Conservation (phyloP, 2,797 vertebrate genomes). For the Aplochiton taeniatus region DNA sequence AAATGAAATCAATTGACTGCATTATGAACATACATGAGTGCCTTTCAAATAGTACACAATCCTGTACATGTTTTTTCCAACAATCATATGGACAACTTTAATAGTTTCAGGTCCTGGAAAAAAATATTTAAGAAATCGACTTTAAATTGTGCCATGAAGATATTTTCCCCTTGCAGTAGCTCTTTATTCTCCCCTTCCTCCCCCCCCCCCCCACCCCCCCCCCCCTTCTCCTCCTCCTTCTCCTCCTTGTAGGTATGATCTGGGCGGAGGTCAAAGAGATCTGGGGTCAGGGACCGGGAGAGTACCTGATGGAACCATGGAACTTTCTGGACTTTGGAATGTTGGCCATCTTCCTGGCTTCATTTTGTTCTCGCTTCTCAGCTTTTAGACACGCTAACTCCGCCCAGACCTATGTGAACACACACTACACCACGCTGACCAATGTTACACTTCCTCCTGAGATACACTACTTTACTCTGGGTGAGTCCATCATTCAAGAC, state of each 20-base stretch:
- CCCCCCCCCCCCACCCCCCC: background rate
- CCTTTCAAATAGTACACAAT: no score
- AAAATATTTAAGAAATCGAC: no score
- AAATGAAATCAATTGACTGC: no score
- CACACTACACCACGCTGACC: constrained; percentile 80
- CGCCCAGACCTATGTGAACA: constrained; percentile 88
- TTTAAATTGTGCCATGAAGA: no score
- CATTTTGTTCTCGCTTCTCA: constrained; percentile 94
- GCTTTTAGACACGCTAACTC: constrained; percentile 87
- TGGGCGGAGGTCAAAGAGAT: constrained; percentile 99
- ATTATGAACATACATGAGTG: no score
- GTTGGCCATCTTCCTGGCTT: constrained; percentile 95
- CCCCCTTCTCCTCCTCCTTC: background rate
- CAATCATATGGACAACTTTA: no score
- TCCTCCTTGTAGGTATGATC: constrained; percentile 87
- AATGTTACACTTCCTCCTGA: constrained; percentile 84
- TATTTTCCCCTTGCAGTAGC: background rate
- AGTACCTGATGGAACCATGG: constrained; percentile 95
- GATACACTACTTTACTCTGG: constrained; percentile 89
- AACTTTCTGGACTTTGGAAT: constrained; percentile 98
- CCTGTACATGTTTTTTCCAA: no score
- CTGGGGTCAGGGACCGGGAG: constrained; percentile 95
- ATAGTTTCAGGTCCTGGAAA: no score
- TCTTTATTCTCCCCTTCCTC: constrained; percentile 1
- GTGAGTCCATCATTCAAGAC: constrained; percentile 73